Conservation (phyloP, 1,140 invertebrate genomes). For the Drosophila punjabiensis region DNA sequence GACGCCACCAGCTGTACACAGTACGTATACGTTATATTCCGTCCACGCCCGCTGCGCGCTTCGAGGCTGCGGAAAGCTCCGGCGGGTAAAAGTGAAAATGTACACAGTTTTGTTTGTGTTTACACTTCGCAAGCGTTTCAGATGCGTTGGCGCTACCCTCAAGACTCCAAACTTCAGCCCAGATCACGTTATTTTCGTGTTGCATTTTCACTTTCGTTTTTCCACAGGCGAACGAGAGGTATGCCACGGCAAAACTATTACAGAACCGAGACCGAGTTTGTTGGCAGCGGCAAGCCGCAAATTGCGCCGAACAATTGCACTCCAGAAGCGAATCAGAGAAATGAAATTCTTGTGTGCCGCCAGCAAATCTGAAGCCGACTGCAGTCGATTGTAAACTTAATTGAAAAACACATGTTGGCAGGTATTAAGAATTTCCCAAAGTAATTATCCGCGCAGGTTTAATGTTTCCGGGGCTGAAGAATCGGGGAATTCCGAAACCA, state of each 20-base stretch:
- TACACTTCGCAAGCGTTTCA: conserved; percentile 58
- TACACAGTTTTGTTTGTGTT: conserved; percentile 78
- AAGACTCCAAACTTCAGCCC: conserved; percentile 19
- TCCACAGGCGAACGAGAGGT: conserved; percentile 14
- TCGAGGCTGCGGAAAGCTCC: conserved; percentile 22
- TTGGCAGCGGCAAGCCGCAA: conserved; percentile 8
- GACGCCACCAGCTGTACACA: conserved; percentile 31
- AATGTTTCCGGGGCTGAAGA: not conserved
- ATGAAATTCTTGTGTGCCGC: conserved; percentile 27
- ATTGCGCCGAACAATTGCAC: conserved; percentile 26
- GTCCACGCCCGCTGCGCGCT: conserved; percentile 24
- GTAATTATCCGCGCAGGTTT: conserved; percentile 15
- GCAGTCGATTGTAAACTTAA: conserved; percentile 27
- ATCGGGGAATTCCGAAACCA: not conserved
- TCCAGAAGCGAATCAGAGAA: conserved; percentile 10
- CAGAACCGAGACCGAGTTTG: conserved; percentile 42
- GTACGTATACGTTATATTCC: conserved; percentile 20
- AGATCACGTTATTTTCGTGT: conserved; percentile 73
- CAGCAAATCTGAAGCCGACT: not conserved
- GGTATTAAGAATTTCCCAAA: conserved; percentile 19
- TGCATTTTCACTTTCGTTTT: conserved; percentile 80
- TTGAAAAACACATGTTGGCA: conserved; percentile 30
- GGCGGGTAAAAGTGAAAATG: conserved; percentile 74
- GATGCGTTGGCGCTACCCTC: conserved; percentile 26
- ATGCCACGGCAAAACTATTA: conserved; percentile 41